Conservation (phyloP, 2,113 vertebrate genomes). For the Podarcis raffonei region DNA sequence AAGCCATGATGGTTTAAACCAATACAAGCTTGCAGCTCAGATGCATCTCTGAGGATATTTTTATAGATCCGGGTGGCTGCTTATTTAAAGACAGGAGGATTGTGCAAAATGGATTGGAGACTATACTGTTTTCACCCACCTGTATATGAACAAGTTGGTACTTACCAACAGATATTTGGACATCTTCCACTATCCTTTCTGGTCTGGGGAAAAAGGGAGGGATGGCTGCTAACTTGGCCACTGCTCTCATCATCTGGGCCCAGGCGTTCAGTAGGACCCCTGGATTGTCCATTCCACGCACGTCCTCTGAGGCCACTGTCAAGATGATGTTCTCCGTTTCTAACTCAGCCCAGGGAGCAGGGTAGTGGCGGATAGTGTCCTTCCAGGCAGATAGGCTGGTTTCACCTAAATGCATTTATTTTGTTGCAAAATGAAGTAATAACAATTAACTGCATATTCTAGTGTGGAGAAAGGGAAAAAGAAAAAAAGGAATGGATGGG, state of each 20-base stretch:
- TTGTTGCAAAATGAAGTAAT: background rate
- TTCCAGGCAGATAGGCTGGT: conserved; percentile 71
- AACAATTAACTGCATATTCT: background rate
- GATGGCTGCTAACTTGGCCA: conserved; percentile 76
- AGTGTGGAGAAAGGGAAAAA: too few relatives aligned
- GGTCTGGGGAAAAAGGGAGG: conserved; percentile 79
- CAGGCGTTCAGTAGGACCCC: conserved; percentile 77
- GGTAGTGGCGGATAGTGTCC: conserved; percentile 64
- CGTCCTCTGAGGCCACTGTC: conserved; percentile 73
- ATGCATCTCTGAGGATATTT: too few relatives aligned
- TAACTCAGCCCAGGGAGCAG: conserved; percentile 82
- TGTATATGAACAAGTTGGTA: background rate
- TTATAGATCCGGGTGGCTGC: too few relatives aligned
- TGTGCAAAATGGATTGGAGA: background rate
- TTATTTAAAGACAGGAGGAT: background rate
- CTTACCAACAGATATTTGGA: conserved; percentile 83
- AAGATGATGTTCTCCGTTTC: conserved; percentile 84
- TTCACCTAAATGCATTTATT: conserved; percentile 55
- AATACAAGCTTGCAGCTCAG: background rate
- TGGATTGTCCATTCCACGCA: conserved; percentile 68
- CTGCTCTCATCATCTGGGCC: conserved; percentile 77
- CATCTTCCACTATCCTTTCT: conserved; percentile 83
- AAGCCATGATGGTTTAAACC: background rate
- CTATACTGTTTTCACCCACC: background rate
- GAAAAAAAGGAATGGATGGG: too few relatives aligned